Base-by-base conservation (phyloP, 1,140 invertebrate species). In the Helicorthomorpha holstii region DNA sequence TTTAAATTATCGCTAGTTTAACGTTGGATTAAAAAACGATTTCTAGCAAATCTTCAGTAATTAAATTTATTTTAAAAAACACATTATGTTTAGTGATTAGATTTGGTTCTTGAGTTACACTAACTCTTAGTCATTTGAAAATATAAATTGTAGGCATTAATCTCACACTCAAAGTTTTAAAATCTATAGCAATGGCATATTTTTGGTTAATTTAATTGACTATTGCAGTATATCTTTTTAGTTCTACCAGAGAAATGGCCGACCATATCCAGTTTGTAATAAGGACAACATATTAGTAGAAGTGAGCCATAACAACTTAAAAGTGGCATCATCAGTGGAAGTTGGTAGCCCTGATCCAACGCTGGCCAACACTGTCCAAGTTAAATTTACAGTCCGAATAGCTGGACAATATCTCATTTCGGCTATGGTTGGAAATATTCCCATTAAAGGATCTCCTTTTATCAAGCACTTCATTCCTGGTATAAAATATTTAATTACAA, bases 251-350 rank as follows among this genome's bases (percentile, higher is more conserved):
- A 80, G 87, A 59, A 91, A 91, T 63, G 85, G 87, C 23, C 82
- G 88, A 62, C 83, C 87, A 52, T 93, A 92, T 73, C 86, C 86
- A 57, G 82, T 92, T 57, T 90, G 85, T 67, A 84, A 90, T 71
- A 84, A 82, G 50, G 88, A 92, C 70, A 82, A 85, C 65, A 75
- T 93, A 48, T 75, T 81, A 57, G 82, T 92, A 25, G 82, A 87
- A 66, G 84, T 93, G 54, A 80, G 78, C 27, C 83, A 89, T 61
- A 84, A 84, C 29, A 77, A 80, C 16, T 75, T 82, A 56, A 83
- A 86, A 69, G 81, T 91, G 55, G 80, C 85, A 14, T 81, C 83
- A 23, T 76, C 88, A 47, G 78, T 85, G 58, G 85, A 91, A 68
- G 72, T 90, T 57, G 87, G 87, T 44, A 81, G 83, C 21, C 77